Evolutionary conservation across 2,888 invertebrate species (phyloP), one percentile per base, ranked within the genome.

Genomic region (Pristionchus exspectatus): DNA sequence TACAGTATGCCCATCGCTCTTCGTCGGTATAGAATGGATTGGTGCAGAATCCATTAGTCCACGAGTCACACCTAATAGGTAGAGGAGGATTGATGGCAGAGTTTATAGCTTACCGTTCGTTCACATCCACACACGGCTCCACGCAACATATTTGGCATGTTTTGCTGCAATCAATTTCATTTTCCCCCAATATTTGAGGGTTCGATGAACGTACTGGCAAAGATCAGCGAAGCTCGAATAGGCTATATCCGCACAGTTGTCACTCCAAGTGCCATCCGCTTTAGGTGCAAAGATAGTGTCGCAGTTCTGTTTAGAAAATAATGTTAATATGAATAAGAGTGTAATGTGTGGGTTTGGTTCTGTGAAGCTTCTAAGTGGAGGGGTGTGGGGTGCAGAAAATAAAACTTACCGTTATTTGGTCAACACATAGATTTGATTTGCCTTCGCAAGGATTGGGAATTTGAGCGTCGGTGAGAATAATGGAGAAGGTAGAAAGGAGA

Each of bases 11-110:
- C 84, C 84, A 85, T 56, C 84, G 27, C 84, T 85, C 27, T 21
- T 59, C 59, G 16, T 85, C 84, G 2, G 33, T 33, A 18, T 85
- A 85, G 84, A 85, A 85, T 18, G 84, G 84, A 85, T 85, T 85
- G 24, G 56, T 85, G 59, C 84, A 85, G 84, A 85, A 59, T 33
- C 84, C 84, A 33, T 59, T 4, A 3, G 56, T 59, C 84, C 84
- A 85, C 10, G 24, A 30, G 18, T 56, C 56, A 38, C 84, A 85
- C 16, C 84, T 85, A 4, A 24, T 50, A 10, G 44, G 10, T 50
- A 85, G 7, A 44, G 44, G 9, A 7, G 10, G 74, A 77, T 12
- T 44, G 2, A 38, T n/a, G 9, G 14, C 50, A 54, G 27, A 44
- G 81, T 0, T 27, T 33, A 50, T n/a, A 81, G 24, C 12, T 16